Evolutionary conservation across 2,113 vertebrate genomes (phyloP).

Genomic region (Danionella cerebrum): DNA sequence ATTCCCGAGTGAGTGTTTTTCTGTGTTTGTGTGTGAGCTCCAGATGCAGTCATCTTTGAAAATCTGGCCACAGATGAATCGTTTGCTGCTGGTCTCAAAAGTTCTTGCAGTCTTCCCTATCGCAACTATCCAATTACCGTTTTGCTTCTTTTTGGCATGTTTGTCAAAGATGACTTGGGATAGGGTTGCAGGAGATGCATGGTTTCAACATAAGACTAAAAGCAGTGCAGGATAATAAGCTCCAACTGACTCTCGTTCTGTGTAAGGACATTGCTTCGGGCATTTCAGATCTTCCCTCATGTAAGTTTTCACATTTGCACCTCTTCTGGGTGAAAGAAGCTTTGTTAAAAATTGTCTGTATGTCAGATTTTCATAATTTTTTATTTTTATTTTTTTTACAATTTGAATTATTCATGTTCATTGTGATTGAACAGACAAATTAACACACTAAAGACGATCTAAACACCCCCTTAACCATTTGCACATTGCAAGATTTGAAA

Average conservation of each 20-base stretch:
- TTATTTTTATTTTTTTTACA: too few species aligned
- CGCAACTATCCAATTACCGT: conserved; percentile 32
- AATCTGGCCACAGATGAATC: conserved; percentile 30
- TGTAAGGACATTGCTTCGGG: conserved; percentile 18
- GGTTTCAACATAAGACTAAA: conserved; percentile 16
- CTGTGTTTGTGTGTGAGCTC: conserved; percentile 9
- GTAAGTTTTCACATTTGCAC: neutral
- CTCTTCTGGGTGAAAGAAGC: too few species aligned
- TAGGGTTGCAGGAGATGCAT: conserved; percentile 15
- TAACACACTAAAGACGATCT: too few species aligned
- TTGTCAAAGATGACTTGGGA: conserved; percentile 18
- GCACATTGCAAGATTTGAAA: too few species aligned
- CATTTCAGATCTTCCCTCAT: conserved; percentile 6
- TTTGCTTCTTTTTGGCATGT: neutral
- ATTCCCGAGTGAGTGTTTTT: conserved; percentile 10
- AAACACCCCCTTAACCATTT: too few species aligned
- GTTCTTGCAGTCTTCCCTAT: conserved; percentile 18
- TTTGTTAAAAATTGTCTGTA: too few species aligned
- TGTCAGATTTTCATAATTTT: too few species aligned
- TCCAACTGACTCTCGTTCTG: conserved; percentile 19
- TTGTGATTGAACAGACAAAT: too few species aligned
- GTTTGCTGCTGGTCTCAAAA: conserved; percentile 8
- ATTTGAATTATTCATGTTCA: too few species aligned
- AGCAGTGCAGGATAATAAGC: conserved; percentile 27
- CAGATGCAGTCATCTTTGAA: conserved; percentile 23